Evolutionary conservation across 2,797 vertebrate species (phyloP).

Genomic region (Periparus ater): DNA sequence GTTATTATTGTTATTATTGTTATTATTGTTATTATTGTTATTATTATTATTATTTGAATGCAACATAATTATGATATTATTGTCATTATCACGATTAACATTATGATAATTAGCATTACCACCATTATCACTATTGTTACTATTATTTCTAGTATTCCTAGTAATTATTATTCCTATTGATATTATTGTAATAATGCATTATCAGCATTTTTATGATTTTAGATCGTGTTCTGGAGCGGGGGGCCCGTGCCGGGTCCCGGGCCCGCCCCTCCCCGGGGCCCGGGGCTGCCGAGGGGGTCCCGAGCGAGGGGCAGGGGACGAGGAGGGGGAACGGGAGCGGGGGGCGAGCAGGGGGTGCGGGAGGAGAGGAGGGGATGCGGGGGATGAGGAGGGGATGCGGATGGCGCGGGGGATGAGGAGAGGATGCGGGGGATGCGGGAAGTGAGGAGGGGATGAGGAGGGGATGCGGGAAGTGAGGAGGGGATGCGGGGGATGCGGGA

Average conservation of each 20-base stretch:
- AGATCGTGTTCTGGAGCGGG: background rate
- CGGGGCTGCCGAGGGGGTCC: background rate
- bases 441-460: too few relatives aligned
- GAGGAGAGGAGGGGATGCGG: too few relatives aligned
- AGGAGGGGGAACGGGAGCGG: background rate
- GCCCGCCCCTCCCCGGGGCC: background rate
- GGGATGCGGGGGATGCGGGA: too few relatives aligned
- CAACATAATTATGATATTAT: background rate
- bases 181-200: background rate
- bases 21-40: too few relatives aligned
- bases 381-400: background rate
- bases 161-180: background rate
- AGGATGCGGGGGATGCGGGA: background rate
- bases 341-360: background rate
- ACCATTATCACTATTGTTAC: background rate
- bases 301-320: background rate
- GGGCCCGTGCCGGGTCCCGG: background rate
- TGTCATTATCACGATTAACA: background rate
- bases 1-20: background rate
- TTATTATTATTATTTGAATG: background rate
- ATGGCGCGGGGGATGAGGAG: too few relatives aligned
- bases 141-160: background rate
- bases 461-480: too few relatives aligned
- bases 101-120: background rate
- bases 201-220: background rate